These are phyloP conservation scores for Helostoma temminkii DNA, from an alignment of 2,797 vertebrate species.

Conservation along the genomic window DNA sequence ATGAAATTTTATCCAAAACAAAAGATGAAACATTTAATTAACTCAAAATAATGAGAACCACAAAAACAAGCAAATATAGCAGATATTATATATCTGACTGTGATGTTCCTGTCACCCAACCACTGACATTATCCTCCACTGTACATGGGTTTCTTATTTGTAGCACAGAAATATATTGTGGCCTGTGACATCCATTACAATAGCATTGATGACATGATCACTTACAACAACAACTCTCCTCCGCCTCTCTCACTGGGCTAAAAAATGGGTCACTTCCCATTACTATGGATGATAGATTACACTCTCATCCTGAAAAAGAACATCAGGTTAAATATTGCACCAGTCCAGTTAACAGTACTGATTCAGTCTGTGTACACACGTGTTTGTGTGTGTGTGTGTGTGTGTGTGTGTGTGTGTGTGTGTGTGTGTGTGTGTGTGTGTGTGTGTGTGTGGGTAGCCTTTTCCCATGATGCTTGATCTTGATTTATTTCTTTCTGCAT, in stretches of 20 bases:
- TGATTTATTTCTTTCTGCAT: conserved; percentile 12
- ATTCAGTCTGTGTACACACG: conserved; percentile 29
- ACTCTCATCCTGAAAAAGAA: conserved; percentile 58
- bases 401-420: conserved; percentile 16
- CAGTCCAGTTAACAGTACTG: conserved; percentile 29
- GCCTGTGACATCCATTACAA: conserved; percentile 45
- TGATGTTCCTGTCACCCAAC: too few species aligned
- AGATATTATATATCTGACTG: too few species aligned
- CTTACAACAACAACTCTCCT: conserved; percentile 38
- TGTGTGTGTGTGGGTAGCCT: background rate
- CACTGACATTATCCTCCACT: too few species aligned
- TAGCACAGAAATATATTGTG: background rate
- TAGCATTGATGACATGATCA: conserved; percentile 38
- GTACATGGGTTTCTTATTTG: background rate
- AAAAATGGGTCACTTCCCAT: conserved; percentile 62
- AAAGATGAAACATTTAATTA: background rate
- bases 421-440: conserved; percentile 27
- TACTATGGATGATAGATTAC: conserved; percentile 64
- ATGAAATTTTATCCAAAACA: background rate
- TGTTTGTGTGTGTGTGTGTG: conserved; percentile 22
- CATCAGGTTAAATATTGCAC: conserved; percentile 71
- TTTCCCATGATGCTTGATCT: conserved; percentile 6
- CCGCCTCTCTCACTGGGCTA: conserved; percentile 47
- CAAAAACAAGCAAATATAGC: too few species aligned
- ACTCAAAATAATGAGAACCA: background rate